phyloP scores from a whole-genome alignment of 64 coral and sea anemone species.

The Actinia tenebrosa region DNA sequence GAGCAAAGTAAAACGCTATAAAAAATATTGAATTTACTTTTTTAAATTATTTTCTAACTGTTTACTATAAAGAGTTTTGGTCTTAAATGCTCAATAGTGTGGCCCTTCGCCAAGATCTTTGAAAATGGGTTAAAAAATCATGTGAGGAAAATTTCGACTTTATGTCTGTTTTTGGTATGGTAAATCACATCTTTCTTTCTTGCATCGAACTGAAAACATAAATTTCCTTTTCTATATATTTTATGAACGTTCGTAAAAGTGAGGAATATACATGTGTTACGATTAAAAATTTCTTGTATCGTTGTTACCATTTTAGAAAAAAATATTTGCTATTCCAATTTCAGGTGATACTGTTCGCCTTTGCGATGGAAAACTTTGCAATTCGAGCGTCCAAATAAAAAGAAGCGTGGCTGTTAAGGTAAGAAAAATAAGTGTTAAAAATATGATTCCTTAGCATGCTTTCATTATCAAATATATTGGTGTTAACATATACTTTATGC shows the following conservation, averaged over 20 bases:
- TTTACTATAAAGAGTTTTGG: background rate
- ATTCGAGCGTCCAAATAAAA: slow-evolving; percentile 16
- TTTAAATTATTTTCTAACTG: background rate
- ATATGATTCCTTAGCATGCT: background rate
- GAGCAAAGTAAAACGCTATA: background rate
- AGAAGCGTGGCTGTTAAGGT: slow-evolving; percentile 27
- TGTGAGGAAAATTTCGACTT: background rate
- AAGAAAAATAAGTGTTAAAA: background rate
- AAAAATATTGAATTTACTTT: background rate
- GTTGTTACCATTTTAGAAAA: background rate
- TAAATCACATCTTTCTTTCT: too few relatives aligned
- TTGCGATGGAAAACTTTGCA: slow-evolving; percentile 21
- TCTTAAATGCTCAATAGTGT: background rate
- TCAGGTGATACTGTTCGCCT: background rate
- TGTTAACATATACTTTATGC: background rate
- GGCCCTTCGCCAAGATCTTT: background rate
- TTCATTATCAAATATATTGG: background rate
- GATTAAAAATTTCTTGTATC: background rate
- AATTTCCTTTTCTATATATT: too few relatives aligned
- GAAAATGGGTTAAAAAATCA: background rate
- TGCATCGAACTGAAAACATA: too few relatives aligned
- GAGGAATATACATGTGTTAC: background rate
- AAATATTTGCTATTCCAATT: background rate
- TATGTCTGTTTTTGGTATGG: too few relatives aligned
- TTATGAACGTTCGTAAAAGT: background rate